phyloP scores from a whole-genome alignment of 2,888 invertebrate species.

The Lasioglossum morio region DNA sequence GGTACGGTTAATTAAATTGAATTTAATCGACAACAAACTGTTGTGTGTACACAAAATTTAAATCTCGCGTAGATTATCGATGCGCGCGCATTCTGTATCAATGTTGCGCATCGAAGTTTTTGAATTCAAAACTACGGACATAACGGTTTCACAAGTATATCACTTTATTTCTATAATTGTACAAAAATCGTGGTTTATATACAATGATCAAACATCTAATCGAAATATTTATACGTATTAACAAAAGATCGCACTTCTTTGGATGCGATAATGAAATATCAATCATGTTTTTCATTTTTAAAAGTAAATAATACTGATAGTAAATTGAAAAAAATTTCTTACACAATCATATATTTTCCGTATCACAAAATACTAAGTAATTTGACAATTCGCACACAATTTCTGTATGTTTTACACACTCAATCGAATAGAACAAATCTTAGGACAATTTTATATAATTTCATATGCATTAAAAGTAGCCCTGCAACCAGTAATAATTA shows the following conservation, averaged over 20 bases:
- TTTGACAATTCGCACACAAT: background rate
- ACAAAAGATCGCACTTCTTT: background rate
- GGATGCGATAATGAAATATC: background rate
- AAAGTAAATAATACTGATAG: background rate
- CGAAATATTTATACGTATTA: background rate
- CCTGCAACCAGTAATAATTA: background rate
- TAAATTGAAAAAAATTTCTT: background rate
- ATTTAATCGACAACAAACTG: background rate
- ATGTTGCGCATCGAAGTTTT: background rate
- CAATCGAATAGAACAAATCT: background rate
- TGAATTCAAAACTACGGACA: background rate
- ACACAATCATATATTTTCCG: background rate
- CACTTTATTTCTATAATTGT: conserved; percentile 39
- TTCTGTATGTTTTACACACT: conserved; percentile 1
- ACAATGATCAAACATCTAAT: conserved; percentile 16
- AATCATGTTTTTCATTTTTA: background rate
- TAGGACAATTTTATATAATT: background rate
- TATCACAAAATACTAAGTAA: background rate
- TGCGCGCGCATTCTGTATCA: background rate
- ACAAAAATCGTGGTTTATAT: conserved; percentile 18
- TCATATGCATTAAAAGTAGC: background rate
- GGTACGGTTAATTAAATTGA: background rate
- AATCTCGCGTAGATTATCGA: conserved; percentile 17
- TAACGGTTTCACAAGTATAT: conserved; percentile 19
- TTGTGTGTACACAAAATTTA: conserved; percentile 37